Conservation (phyloP, 2,113 vertebrate species). For the Marmota monax region DNA sequence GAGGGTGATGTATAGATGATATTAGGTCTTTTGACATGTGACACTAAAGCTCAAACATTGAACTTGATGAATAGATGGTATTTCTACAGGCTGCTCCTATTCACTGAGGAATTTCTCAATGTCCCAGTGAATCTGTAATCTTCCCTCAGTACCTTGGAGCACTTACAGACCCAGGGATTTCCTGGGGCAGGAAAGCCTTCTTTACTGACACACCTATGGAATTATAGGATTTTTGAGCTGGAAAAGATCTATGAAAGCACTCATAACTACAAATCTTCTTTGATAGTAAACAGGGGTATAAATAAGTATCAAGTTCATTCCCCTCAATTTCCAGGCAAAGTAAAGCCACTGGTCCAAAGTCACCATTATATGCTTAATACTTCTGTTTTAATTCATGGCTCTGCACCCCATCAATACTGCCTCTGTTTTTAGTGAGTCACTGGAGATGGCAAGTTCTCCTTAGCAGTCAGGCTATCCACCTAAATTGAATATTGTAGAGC, state of each 20-base stretch:
- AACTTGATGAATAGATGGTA: slow-evolving; percentile 60
- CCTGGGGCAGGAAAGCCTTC: neutral
- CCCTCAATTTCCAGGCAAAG: slow-evolving; percentile 3
- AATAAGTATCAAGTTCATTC: slow-evolving; percentile 22
- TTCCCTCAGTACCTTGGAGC: slow-evolving; percentile 10
- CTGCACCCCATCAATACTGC: neutral
- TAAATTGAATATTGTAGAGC: neutral
- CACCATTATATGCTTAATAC: neutral
- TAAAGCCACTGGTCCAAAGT: neutral
- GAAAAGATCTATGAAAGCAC: neutral
- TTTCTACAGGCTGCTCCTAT: slow-evolving; percentile 38
- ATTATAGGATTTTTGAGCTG: slow-evolving; percentile 46
- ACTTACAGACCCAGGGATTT: slow-evolving; percentile 40
- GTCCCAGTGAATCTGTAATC: slow-evolving; percentile 38
- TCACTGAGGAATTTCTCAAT: slow-evolving; percentile 63
- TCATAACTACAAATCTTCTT: neutral
- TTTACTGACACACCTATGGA: neutral
- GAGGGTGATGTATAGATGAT: slow-evolving; percentile 66
- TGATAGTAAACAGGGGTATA: neutral
- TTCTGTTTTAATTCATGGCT: neutral
- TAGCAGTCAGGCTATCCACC: neutral
- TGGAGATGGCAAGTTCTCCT: neutral
- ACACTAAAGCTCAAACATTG: slow-evolving; percentile 61
- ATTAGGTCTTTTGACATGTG: slow-evolving; percentile 70
- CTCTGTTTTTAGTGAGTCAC: neutral